Base-by-base conservation (phyloP, 1,140 invertebrate genomes). In the Antheraea mylitta region DNA sequence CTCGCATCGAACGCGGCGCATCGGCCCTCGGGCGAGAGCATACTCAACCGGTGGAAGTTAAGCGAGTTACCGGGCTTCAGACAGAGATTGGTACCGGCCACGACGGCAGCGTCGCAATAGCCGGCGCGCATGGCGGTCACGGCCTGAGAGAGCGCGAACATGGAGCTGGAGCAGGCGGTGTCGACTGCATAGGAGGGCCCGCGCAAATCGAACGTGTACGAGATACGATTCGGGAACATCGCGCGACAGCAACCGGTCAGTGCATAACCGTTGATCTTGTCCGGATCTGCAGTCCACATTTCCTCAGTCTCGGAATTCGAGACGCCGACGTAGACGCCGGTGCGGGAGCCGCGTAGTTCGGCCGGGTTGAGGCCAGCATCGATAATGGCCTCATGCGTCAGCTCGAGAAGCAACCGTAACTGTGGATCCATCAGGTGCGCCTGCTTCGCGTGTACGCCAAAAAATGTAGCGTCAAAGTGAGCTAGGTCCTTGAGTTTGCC, bases 151-250 rank as follows among this genome's bases (percentile, higher is more conserved):
- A 99, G 89, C 1, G 97, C 98, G 82, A 97, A 95, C 81, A 99
- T 87, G 64, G 97, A 97, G 72, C 98, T 99, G 0, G 98, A 99
- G 90, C 98, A 99, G 0, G 98, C 98, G 9, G 98, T 99, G 90
- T 99, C 98, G 7, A 99, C 91, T 6, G 97, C 95, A 88, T 96
- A 98, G 88, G 98, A 99, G 2, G 98, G 98, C 13, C 98, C 91
- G 93, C 76, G 92, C 96, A 99, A 97, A 81, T 99, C 98, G 92
- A 99, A 99, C 10, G 98, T 96, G 92, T 96, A 99, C 0, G 98
- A 99, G 45, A 99, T 94, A 81, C 99, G 95, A 89, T 99, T 99
- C 53, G 98, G 95, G 89, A 99, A 99, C 98, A 99, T 99, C 36
- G 98, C 97, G 58, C 97, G 93, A 65, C 96, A 96, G 89, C 98